Percentiles rank a stretch among this genome's conserved stretches.
These are phyloP conservation scores for Acanthosepion lycidas DNA, from an alignment of 2,888 invertebrate species.

Conservation along the genomic window DNA sequence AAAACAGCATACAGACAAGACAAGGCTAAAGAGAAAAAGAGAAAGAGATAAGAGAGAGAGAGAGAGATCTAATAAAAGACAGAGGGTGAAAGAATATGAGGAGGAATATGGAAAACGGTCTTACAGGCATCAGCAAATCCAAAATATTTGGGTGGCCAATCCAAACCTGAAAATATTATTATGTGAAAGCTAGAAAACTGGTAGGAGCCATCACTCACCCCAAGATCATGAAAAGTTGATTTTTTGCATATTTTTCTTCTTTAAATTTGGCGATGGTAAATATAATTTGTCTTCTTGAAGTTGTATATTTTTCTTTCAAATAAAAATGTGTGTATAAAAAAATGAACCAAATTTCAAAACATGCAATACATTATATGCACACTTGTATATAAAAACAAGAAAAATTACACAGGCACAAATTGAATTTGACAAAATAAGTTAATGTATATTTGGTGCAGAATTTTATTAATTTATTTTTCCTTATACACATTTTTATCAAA, in stretches of 20 bases:
- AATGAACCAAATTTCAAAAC: not conserved
- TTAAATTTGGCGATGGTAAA: not conserved
- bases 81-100: conserved; percentile 39
- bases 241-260: not conserved
- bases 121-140: conserved; percentile 44
- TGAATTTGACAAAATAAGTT: not conserved
- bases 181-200: conserved; percentile 45
- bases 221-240: conserved; percentile 34
- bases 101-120: conserved; percentile 45
- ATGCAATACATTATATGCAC: conserved; percentile 15
- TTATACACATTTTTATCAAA: not conserved
- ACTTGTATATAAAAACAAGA: not conserved
- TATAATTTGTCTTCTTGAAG: not conserved
- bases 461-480: not conserved
- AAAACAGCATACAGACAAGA: conserved; percentile 46
- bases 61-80: not conserved
- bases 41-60: not conserved
- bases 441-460: not conserved
- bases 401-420: not conserved
- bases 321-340: not conserved
- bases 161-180: conserved; percentile 46
- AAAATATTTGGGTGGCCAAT: conserved; percentile 45
- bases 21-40: conserved; percentile 39
- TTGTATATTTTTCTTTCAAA: not conserved
- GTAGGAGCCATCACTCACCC: conserved; percentile 37